Evolutionary conservation across 2,797 vertebrate species (phyloP).

Genomic region (Leucoraja ocellata): DNA sequence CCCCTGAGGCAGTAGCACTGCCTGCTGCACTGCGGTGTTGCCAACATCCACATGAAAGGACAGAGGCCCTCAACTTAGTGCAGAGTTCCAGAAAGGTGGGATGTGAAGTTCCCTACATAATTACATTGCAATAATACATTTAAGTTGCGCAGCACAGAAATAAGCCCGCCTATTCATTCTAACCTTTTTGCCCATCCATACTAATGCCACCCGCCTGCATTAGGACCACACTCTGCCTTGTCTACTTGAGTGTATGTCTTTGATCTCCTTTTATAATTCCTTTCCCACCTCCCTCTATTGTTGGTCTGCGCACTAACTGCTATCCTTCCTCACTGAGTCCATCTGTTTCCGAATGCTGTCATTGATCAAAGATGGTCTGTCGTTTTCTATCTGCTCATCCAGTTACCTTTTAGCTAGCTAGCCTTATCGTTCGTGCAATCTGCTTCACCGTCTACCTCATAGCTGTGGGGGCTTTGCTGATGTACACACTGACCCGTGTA

Average conservation of each 20-base stretch:
- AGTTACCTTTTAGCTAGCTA: neutral
- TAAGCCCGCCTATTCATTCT: too few relatives aligned
- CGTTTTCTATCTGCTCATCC: neutral
- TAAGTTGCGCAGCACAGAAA: too few relatives aligned
- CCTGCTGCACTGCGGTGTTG: too few relatives aligned
- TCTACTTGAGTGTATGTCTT: too few relatives aligned
- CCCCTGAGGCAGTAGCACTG: too few relatives aligned
- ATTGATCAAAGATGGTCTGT: neutral
- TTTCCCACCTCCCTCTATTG: too few relatives aligned
- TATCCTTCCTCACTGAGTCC: neutral
- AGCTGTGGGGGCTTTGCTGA: neutral
- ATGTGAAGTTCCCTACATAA: neutral
- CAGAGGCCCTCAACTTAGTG: too few relatives aligned
- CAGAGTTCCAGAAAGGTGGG: too few relatives aligned
- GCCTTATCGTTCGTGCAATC: neutral
- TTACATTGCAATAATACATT: neutral
- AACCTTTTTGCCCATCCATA: too few relatives aligned
- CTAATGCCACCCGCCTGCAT: too few relatives aligned
- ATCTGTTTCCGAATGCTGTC: neutral
- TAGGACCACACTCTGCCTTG: too few relatives aligned
- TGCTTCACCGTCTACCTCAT: neutral
- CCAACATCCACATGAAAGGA: too few relatives aligned
- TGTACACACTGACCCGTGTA: neutral
- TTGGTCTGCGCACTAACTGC: neutral
- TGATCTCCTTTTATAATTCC: neutral